Percentiles rank a stretch among this genome's conserved stretches.
These are phyloP conservation scores for Rhizomys pruinosus DNA, from an alignment of 2,113 vertebrate genomes.

Conservation along the genomic window DNA sequence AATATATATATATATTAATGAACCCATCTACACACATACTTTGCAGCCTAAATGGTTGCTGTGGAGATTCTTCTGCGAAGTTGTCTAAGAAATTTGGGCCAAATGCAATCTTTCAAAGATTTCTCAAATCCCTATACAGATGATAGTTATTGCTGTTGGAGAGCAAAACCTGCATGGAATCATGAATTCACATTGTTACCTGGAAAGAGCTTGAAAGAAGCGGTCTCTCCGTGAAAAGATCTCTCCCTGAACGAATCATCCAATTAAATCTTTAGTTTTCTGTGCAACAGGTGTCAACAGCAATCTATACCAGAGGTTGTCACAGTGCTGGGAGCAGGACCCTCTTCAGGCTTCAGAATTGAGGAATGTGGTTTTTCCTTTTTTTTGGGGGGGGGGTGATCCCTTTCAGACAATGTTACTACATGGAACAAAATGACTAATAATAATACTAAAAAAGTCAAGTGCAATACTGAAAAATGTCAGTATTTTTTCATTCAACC, in stretches of 20 bases:
- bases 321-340: neutral
- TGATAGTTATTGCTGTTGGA: neutral
- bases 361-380: neutral
- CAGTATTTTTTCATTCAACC: constrained; percentile 78
- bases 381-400: neutral
- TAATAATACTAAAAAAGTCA: constrained; percentile 80
- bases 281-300: constrained; percentile 7
- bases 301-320: neutral
- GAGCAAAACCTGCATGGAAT: neutral
- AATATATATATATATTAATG: neutral
- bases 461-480: constrained; percentile 75
- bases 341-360: constrained; percentile 3
- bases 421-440: constrained; percentile 74
- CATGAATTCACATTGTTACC: neutral
- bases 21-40: neutral
- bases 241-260: neutral
- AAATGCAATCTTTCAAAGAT: neutral
- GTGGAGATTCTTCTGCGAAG: constrained; percentile 4
- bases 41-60: neutral
- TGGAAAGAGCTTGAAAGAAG: neutral
- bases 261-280: constrained; percentile 18
- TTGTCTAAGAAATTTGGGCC: constrained; percentile 26
- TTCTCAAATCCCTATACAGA: neutral
- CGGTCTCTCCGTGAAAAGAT: neutral
- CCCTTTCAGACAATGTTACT: constrained; percentile 62